These are phyloP conservation scores for Leucozona laternaria DNA, from an alignment of 2,888 invertebrate species.

Conservation along the genomic window DNA sequence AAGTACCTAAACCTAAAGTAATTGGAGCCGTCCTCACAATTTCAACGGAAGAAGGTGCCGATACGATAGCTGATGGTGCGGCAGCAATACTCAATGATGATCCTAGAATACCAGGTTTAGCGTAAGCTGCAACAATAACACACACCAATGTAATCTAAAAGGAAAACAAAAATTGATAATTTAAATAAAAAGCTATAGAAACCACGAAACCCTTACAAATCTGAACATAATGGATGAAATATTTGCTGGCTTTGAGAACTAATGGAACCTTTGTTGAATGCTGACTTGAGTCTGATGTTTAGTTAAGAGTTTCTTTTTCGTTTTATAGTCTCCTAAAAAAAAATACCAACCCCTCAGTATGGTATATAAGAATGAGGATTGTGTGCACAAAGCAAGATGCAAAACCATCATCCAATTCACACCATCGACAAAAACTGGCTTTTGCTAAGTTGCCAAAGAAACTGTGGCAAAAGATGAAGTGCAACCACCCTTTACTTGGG, in stretches of 20 bases:
- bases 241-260: not conserved
- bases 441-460: not conserved
- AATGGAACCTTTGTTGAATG: slow-evolving; percentile 6
- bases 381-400: not conserved
- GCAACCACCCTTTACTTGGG: not conserved
- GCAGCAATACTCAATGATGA: slow-evolving; percentile 27
- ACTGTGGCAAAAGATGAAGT: not conserved
- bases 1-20: not conserved
- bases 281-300: slow-evolving; percentile 31
- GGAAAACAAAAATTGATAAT: slow-evolving; percentile 5
- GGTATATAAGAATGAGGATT: too few relatives aligned
- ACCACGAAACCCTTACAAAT: slow-evolving; percentile 34
- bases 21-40: slow-evolving; percentile 25
- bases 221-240: slow-evolving; percentile 50
- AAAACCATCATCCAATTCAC: not conserved
- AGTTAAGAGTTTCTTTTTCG: not conserved
- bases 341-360: too few relatives aligned
- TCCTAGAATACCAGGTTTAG: slow-evolving; percentile 24
- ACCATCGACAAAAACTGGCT: not conserved
- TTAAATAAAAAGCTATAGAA: not conserved
- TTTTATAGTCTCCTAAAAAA: not conserved
- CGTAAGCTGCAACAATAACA: slow-evolving; percentile 38
- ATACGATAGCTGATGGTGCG: slow-evolving; percentile 26
- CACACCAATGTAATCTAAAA: slow-evolving; percentile 36
- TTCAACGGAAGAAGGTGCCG: slow-evolving; percentile 16